Evolutionary conservation across 2,113 vertebrate species (phyloP), one percentile per base, ranked within the genome.

Genomic region (Abramis brama): DNA sequence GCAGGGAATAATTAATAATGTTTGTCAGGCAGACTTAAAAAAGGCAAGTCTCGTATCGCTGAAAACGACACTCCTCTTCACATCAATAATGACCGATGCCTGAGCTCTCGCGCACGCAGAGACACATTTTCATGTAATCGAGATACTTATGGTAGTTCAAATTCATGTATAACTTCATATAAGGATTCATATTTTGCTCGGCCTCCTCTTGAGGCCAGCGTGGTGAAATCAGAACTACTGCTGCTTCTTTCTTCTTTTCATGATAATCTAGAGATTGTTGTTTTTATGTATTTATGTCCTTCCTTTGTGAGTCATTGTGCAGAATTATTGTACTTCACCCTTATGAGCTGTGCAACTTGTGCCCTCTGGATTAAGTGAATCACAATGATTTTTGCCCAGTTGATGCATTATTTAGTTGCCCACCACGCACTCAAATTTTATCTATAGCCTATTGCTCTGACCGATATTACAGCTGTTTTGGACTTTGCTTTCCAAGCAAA

Each of bases 261-360:
- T 30, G 79, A 23, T 68, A 30, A 52, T 82, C 39, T 21, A 50
- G 17, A 81, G 45, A 33, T 66, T 12, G 85, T 88, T 82, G 82
- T 15, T 89, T 86, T 86, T 77, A 13, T 68, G 27, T 4, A 39
- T 55, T 36, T 30, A n/a, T n/a, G n/a, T 75, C 85, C 91, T 93
- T 94, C 92, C 94, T 93, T 92, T 86, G 30, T 93, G 92, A 92
- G 88, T 93, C 92, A 88, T 74, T n/a, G 86, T 83, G 36, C 50
- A 43, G 66, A 76, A 52, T 90, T 91, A 92, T 93, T 94, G 94
- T 93, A 87, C 85, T 82, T 84, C 85, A 80, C 91, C 93, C 91
- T 93, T 90, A 91, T 86, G 36, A 15, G 13, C 68, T 43, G 83
- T 74, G 57, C 75, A 82, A 82, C 82, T 83, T 87, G 64, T 86